Conservation (phyloP, 2,113 vertebrate species). For the Hydrolagus affinis region DNA sequence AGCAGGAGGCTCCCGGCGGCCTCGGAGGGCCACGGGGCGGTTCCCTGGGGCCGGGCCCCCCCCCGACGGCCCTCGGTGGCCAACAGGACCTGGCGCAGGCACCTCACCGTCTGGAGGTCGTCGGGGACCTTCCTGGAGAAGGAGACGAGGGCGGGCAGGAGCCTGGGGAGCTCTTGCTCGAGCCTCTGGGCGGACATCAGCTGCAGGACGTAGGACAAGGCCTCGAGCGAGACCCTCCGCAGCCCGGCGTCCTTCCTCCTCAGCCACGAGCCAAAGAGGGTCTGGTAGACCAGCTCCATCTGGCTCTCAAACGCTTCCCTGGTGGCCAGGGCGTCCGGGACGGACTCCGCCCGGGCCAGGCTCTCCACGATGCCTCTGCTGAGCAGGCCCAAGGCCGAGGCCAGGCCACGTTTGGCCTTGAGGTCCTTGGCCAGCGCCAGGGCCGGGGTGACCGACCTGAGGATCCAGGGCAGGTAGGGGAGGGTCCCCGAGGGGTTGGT, state of each 20-base stretch:
- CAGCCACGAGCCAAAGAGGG: conserved; percentile 77
- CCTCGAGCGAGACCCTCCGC: conserved; percentile 72
- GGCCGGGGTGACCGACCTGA: conserved; percentile 87
- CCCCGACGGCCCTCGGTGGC: conserved; percentile 61
- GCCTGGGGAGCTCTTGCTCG: conserved; percentile 79
- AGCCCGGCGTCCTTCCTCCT: conserved; percentile 82
- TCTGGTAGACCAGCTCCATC: conserved; percentile 68
- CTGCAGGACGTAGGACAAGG: conserved; percentile 77
- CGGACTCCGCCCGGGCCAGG: conserved; percentile 64
- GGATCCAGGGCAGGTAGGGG: conserved; percentile 79
- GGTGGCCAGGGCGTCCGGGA: conserved; percentile 78
- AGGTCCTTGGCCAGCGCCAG: conserved; percentile 76
- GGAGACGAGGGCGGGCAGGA: conserved; percentile 65
- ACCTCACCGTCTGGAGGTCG: conserved; percentile 75
- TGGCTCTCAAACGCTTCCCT: conserved; percentile 78
- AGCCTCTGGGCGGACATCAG: conserved; percentile 74
- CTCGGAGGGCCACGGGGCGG: conserved; percentile 68
- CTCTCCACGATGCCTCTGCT: conserved; percentile 83
- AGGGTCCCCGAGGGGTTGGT: conserved; percentile 87
- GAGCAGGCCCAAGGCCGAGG: conserved; percentile 79
- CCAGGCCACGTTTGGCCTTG: conserved; percentile 71
- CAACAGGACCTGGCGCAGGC: conserved; percentile 78
- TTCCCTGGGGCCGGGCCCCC: conserved; percentile 72
- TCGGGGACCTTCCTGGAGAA: conserved; percentile 81
- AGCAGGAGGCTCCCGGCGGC: conserved; percentile 65